Evolutionary conservation across 2,888 invertebrate species (phyloP), one percentile per base, ranked within the genome.

Genomic region (Orchesella flavescens): DNA sequence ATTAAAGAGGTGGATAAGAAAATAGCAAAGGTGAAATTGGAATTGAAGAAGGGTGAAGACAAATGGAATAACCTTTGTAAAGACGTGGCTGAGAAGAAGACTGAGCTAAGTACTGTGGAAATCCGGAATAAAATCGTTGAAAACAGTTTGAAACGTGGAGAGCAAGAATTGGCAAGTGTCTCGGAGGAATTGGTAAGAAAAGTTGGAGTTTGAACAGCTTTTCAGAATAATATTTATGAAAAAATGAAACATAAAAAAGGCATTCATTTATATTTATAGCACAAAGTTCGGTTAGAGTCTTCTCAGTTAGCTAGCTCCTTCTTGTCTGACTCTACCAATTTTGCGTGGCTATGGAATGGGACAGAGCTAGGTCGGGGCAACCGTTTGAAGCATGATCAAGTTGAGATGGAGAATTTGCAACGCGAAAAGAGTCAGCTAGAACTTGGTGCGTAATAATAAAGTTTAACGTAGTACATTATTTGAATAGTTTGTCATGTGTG

Each of bases 351-450:
- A 7, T 80, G 73, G 73, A 74, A 74, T 49, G 73, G 80, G 0
- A 80, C 66, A 0, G 68, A 72, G 12, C 24, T 74, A 13, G 80
- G 80, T 0, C 34, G 68, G 2, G 19, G 49, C 15, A 80, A 66
- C 59, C 73, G 80, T 3, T 12, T 46, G 0, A 15, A 34, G n/a
- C 34, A 44, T 17, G 7, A 57, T 5, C 34, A 63, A 43, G 13
- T 44, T 23, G 72, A 72, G 10, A 17, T 46, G n/a, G 77, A 69
- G 24, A 49, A 59, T 19, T 43, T 79, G 34, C 19, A 57, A 13
- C 80, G 74, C 10, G 23, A 74, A 24, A 79, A 72, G 23, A 23
- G 73, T 0, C 73, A 80, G 24, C 44, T 80, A 49, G 68, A 74
- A 49, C 55, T 23, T 46, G 79, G 79, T 80, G 53, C 10, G n/a